Conservation (phyloP, 2,113 vertebrate genomes). For the Todiramphus chloris region DNA sequence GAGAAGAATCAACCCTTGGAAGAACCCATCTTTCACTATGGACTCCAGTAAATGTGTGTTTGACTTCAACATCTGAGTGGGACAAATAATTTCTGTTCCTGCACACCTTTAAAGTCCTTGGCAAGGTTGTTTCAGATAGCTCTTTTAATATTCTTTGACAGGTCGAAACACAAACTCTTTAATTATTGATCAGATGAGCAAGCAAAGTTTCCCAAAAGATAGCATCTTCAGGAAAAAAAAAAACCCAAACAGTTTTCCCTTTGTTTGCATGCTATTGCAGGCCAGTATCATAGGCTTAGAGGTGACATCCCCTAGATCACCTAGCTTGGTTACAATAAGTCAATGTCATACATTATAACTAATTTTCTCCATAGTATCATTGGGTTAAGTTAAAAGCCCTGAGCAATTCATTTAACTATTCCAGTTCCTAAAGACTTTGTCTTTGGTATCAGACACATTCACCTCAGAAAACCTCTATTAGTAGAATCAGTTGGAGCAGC, state of each 20-base stretch:
- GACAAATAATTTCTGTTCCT: not conserved
- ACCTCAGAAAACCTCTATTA: not conserved
- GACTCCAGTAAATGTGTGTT: not conserved
- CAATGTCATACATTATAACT: not conserved
- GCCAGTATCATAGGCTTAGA: not conserved
- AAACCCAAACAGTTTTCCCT: not conserved
- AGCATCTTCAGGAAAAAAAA: not conserved
- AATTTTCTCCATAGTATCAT: not conserved
- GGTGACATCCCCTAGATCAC: not conserved
- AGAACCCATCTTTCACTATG: not conserved
- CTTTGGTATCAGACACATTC: not conserved
- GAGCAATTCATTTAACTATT: not conserved
- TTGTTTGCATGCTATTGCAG: not conserved
- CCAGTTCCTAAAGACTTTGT: not conserved
- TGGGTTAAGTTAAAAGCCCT: not conserved
- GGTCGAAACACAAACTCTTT: not conserved
- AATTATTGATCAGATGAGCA: not conserved
- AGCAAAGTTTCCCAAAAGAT: not conserved
- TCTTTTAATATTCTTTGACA: slow-evolving; percentile 8
- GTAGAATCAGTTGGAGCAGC: not conserved
- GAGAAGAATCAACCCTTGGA: not conserved
- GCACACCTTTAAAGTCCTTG: not conserved
- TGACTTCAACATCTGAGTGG: not conserved
- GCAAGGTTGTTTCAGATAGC: not conserved
- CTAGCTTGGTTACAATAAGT: not conserved